A percentile compares a stretch with the other conserved stretches of the same genome.
Conservation (phyloP, 1,140 invertebrate species). For the Aphis gossypii region DNA sequence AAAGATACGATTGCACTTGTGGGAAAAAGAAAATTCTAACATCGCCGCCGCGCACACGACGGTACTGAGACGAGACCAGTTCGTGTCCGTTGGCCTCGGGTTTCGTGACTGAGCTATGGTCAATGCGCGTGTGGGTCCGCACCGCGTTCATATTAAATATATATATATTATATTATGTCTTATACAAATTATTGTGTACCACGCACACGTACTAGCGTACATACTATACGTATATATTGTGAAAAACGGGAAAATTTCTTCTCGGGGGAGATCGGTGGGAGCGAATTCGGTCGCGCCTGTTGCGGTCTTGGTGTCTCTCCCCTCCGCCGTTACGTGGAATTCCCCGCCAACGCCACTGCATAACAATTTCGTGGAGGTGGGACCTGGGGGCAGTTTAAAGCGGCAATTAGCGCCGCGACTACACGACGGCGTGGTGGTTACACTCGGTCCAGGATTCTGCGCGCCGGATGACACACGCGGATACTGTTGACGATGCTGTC, state of each 20-base stretch:
- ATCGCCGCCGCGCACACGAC: neutral
- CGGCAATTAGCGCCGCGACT: conserved; percentile 41
- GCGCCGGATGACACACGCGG: neutral
- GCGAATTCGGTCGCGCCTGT: conserved; percentile 21
- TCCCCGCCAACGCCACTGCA: neutral
- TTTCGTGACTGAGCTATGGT: conserved; percentile 45
- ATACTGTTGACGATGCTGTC: neutral
- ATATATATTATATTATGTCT: neutral
- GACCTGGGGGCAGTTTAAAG: conserved; percentile 18
- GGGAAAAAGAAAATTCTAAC: neutral
- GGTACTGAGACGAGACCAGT: neutral
- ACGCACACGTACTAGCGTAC: neutral
- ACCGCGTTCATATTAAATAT: neutral
- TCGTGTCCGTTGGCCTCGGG: neutral
- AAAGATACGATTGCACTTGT: neutral
- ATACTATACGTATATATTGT: neutral
- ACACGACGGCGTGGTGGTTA: neutral
- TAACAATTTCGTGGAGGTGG: neutral
- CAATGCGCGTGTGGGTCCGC: neutral
- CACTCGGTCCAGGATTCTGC: neutral
- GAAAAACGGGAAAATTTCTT: conserved; percentile 38
- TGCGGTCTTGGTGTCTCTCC: conserved; percentile 25
- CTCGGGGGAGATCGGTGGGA: neutral
- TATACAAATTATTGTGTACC: neutral
- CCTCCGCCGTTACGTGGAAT: too few species aligned